Evolutionary conservation across 1,140 invertebrate species (phyloP).

Genomic region (Nephila pilipes): DNA sequence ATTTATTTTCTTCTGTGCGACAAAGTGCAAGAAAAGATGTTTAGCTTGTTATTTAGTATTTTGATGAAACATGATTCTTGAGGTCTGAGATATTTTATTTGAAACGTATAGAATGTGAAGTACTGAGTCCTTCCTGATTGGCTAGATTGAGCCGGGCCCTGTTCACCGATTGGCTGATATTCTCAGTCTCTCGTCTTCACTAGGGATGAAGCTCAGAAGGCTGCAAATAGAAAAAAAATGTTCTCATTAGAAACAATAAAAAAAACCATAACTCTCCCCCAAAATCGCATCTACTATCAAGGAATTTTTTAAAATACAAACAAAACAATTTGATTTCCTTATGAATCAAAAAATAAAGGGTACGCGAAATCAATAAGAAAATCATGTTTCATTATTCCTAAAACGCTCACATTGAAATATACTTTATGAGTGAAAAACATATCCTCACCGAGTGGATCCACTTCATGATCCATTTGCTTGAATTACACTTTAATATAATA

Average conservation of each 20-base stretch:
- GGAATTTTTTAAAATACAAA: too few relatives aligned
- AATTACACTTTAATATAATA: too few relatives aligned
- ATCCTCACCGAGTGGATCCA: too few relatives aligned
- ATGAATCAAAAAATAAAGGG: too few relatives aligned
- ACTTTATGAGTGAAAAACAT: too few relatives aligned
- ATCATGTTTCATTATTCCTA: too few relatives aligned
- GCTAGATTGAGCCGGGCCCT: constrained; percentile 69
- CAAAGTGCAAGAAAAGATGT: constrained; percentile 70
- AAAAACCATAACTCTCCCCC: too few relatives aligned
- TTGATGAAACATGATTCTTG: constrained; percentile 68
- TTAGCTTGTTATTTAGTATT: constrained; percentile 34
- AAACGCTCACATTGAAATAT: too few relatives aligned
- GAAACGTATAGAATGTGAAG: constrained; percentile 61
- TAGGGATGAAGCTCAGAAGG: constrained; percentile 76
- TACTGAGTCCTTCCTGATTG: constrained; percentile 75
- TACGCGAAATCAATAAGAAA: too few relatives aligned
- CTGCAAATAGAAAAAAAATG: constrained; percentile 49
- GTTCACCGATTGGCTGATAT: constrained; percentile 64
- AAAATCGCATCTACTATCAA: too few relatives aligned
- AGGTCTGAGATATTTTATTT: constrained; percentile 69
- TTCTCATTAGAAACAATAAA: background rate
- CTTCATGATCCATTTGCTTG: too few relatives aligned
- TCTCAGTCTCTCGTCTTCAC: constrained; percentile 53
- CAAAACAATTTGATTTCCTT: too few relatives aligned
- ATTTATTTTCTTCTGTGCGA: constrained; percentile 45